A percentile compares a stretch with the other conserved stretches of the same genome.
phyloP scores from a whole-genome alignment of 2,797 vertebrate species.

The Bradypodion ventrale region DNA sequence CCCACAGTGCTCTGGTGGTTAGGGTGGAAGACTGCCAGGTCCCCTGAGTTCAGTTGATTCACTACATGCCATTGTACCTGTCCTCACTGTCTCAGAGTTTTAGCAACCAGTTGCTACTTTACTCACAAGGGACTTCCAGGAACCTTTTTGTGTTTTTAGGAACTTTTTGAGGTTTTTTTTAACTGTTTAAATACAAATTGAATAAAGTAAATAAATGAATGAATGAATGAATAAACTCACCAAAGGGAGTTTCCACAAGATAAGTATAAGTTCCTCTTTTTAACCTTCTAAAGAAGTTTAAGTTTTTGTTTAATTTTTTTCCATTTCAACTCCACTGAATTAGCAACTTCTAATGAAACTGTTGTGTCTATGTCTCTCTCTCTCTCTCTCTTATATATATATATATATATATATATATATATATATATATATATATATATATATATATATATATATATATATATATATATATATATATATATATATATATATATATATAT shows the following conservation, averaged over 20 bases:
- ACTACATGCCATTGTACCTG: constrained; percentile 37
- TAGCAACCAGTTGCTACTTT: background rate
- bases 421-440: no score
- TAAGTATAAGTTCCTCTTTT: no score
- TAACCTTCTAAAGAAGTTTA: no score
- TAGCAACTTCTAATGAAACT: background rate
- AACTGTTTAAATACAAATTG: no score
- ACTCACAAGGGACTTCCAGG: background rate
- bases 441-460: no score
- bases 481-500: no score
- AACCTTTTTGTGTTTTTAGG: no score
- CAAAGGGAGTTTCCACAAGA: background rate
- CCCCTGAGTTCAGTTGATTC: constrained; percentile 45
- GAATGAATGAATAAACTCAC: no score
- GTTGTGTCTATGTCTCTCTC: background rate
- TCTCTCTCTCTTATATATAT: background rate
- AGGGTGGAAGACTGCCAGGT: constrained; percentile 33
- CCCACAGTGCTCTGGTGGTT: constrained; percentile 42
- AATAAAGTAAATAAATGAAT: no score
- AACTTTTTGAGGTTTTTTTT: no score
- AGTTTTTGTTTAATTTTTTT: background rate
- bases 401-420: no score
- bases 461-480: no score
- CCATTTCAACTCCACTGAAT: background rate
- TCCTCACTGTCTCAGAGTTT: constrained; percentile 14